Base-by-base conservation (phyloP, 2,888 invertebrate genomes). In the Drosophila mercatorum region DNA sequence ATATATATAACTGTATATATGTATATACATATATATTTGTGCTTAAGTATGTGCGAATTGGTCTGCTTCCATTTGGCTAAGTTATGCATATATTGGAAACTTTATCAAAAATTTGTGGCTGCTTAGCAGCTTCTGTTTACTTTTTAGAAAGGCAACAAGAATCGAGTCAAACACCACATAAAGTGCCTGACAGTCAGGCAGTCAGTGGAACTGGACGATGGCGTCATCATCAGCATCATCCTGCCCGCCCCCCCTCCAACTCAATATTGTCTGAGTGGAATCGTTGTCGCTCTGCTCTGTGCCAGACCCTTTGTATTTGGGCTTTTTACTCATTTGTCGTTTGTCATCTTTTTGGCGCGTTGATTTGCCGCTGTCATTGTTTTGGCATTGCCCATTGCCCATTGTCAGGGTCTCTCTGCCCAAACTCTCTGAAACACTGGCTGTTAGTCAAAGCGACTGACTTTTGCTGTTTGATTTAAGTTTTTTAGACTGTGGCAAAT, bases 331-430 rank as follows among this genome's bases (percentile, higher is more conserved):
- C 86, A 83, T 83, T 83, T 83, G 81, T 80, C 82, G 78, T 69
- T 76, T 85, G 83, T 86, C 85, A 83, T 83, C 80, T 83, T 76
- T 75, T 80, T 73, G 85, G 83, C 85, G 83, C 86, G 76, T 83
- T 85, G 86, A 83, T 81, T 83, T 83, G 63, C 68, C 78, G 81
- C 79, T 78, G 86, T 83, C 85, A 80, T 85, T 85, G 77, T 85
- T 81, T 70, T 67, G 72, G 70, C 63, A 78, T 66, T 34, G 49
- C 28, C 64, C 68, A 72, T 62, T 31, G 34, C 5, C 43, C 59
- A 74, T 55, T 73, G 65, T 73, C 65, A 59, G 56, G 44, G 59
- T 58, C 51, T 62, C 65, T 55, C 51, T 1, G 46, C 75, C 41
- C 46, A 26, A 52, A 34, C 55, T 62, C 34, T n/a, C 36, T 8